These are phyloP conservation scores for Lophotis ruficrista DNA, from an alignment of 2,113 vertebrate species.

Conservation along the genomic window DNA sequence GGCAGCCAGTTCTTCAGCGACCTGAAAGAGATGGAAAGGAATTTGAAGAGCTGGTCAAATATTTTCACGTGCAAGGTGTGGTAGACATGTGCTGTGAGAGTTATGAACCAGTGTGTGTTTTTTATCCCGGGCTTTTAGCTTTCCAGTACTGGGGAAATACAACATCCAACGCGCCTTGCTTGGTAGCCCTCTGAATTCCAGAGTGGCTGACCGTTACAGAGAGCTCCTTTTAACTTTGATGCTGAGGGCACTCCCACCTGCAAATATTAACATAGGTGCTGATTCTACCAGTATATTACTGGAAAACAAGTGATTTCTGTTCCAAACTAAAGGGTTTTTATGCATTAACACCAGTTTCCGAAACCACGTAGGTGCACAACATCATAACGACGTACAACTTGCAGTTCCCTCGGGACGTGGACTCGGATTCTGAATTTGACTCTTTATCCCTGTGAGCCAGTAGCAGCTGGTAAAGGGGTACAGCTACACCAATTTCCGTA, in stretches of 20 bases:
- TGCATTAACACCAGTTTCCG: not conserved
- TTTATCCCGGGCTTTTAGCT: not conserved
- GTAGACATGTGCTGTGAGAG: not conserved
- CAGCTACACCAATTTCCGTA: not conserved
- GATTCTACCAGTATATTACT: not conserved
- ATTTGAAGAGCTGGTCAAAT: not conserved
- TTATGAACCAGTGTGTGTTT: not conserved
- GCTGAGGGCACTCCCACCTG: not conserved
- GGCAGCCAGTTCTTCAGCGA: conserved; percentile 79
- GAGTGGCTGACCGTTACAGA: not conserved
- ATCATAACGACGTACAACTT: not conserved
- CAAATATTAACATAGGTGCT: not conserved
- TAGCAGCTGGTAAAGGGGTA: not conserved
- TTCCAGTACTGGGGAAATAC: not conserved
- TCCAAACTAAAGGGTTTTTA: not conserved
- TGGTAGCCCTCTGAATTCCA: not conserved
- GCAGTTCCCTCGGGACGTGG: not conserved
- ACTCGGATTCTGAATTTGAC: not conserved
- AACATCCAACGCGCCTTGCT: accelerated
- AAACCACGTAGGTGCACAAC: not conserved
- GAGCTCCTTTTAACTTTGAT: not conserved
- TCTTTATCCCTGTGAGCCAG: not conserved
- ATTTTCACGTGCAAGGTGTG: not conserved
- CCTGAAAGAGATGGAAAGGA: conserved; percentile 64
- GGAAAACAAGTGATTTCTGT: not conserved